These are phyloP conservation scores for Platichthys flesus DNA, from an alignment of 2,113 vertebrate species.

Conservation along the genomic window DNA sequence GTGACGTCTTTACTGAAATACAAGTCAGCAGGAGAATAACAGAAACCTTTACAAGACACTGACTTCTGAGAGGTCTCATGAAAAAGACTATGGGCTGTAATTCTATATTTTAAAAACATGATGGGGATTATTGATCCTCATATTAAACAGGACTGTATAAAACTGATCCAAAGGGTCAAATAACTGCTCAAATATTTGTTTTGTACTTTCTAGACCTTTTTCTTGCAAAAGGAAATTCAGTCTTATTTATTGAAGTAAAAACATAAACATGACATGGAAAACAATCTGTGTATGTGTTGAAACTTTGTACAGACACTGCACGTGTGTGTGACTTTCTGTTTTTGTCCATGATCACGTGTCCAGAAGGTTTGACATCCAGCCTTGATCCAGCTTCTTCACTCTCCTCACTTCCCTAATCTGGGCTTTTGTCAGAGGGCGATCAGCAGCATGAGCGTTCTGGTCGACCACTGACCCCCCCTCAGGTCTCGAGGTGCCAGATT, in stretches of 20 bases:
- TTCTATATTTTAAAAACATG: too few relatives aligned
- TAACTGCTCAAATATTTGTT: neutral
- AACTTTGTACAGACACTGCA: neutral
- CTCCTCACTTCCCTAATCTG: slow-evolving; percentile 87
- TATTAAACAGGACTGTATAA: neutral
- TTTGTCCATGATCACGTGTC: slow-evolving; percentile 10
- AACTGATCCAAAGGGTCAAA: neutral
- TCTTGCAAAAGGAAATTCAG: neutral
- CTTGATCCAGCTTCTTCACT: slow-evolving; percentile 88
- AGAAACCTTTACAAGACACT: too few relatives aligned
- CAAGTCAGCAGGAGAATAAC: neutral
- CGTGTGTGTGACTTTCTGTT: neutral
- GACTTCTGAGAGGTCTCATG: too few relatives aligned
- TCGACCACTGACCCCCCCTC: slow-evolving; percentile 24
- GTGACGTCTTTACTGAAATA: neutral
- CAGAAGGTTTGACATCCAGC: slow-evolving; percentile 82
- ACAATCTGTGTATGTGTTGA: neutral
- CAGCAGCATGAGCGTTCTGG: slow-evolving; percentile 17
- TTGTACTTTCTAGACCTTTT: neutral
- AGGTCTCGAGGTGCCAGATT: slow-evolving; percentile 52
- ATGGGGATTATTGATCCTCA: too few relatives aligned
- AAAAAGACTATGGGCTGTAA: too few relatives aligned
- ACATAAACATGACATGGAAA: neutral
- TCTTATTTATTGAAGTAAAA: neutral
- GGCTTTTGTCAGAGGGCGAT: slow-evolving; percentile 81